These are phyloP conservation scores for Acipenser transmontanus DNA, from an alignment of 2,797 vertebrate genomes.

Conservation along the genomic window DNA sequence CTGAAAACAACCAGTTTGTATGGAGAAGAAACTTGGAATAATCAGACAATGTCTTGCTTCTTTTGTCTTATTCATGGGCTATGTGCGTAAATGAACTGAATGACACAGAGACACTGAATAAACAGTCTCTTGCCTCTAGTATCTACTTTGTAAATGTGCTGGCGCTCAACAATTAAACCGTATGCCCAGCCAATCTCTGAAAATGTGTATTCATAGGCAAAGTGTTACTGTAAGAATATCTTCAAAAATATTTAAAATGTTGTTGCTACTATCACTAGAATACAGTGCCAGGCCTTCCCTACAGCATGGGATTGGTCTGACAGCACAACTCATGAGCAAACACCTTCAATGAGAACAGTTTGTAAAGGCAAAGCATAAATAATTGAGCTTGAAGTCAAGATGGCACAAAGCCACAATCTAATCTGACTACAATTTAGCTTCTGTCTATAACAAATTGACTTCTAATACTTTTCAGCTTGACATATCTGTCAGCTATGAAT, in stretches of 20 bases:
- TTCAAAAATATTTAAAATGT: not conserved
- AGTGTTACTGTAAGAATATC: conserved; percentile 2
- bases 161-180: conserved; percentile 8
- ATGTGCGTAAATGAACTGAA: too few species aligned
- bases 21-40: too few species aligned
- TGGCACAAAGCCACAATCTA: conserved; percentile 9
- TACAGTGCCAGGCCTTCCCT: conserved; percentile 7
- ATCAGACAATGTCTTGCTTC: too few species aligned
- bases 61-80: too few species aligned
- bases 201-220: conserved; percentile 12
- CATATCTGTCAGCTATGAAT: not conserved
- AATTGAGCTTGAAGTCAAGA: conserved; percentile 8
- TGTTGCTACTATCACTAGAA: not conserved
- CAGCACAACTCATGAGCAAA: conserved; percentile 16
- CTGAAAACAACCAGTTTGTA: too few species aligned
- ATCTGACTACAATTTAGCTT: conserved; percentile 2
- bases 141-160: conserved; percentile 11
- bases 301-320: conserved; percentile 27
- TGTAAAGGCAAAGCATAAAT: not conserved
- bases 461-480: not conserved
- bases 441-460: conserved; percentile 4
- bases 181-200: not conserved
- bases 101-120: conserved; percentile 13
- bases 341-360: conserved; percentile 23
- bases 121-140: conserved; percentile 17